Conservation (phyloP, 37 sponge, comb jelly and placozoan species). For the Axinella damicornis region DNA sequence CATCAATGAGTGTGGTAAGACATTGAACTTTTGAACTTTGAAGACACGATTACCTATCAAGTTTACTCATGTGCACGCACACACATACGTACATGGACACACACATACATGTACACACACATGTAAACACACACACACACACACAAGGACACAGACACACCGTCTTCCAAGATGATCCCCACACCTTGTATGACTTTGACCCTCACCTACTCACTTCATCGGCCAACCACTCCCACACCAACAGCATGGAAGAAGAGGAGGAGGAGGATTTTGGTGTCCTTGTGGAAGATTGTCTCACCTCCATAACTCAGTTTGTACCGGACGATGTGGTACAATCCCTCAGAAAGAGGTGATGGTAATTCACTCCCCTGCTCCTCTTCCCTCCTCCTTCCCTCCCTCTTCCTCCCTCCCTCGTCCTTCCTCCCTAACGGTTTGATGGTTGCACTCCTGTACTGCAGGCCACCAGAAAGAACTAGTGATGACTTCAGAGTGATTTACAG, state of each 20-base stretch:
- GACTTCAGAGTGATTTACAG: neutral
- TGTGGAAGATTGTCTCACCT: neutral
- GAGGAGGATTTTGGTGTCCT: no score
- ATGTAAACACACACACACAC: neutral
- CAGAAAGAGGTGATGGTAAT: neutral
- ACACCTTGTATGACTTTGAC: slow-evolving; percentile 27
- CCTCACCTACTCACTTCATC: slow-evolving; percentile 85
- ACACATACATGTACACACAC: slow-evolving; percentile 5
- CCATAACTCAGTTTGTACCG: neutral
- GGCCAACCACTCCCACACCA: neutral
- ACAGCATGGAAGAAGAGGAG: no score
- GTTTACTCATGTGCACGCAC: neutral
- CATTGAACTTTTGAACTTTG: no score
- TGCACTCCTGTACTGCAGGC: no score
- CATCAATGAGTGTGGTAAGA: neutral
- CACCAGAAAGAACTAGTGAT: neutral
- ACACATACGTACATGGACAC: slow-evolving; percentile 8
- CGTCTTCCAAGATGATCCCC: neutral
- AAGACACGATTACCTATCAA: no score
- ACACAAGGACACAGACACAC: neutral
- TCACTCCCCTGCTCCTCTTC: neutral
- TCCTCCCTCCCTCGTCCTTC: neutral
- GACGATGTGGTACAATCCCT: neutral
- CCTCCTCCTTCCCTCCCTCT: neutral
- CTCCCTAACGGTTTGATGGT: no score